Conservation (phyloP, 2,888 invertebrate species). For the Cephalotes varians region DNA sequence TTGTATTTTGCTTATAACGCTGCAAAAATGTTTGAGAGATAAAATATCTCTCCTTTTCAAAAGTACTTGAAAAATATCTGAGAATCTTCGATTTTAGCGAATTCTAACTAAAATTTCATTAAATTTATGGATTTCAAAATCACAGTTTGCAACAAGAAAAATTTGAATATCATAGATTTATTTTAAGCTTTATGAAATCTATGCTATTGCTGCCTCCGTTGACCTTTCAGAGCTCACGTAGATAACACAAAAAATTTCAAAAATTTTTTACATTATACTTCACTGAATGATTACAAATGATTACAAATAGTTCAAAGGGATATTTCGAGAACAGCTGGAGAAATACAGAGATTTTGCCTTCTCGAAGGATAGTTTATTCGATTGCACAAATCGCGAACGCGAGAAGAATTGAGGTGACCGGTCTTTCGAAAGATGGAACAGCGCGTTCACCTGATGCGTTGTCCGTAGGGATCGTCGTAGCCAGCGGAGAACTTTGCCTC, state of each 20-base stretch:
- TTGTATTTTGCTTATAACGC: neutral
- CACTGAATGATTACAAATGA: neutral
- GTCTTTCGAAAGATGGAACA: neutral
- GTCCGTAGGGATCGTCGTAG: constrained; percentile 82
- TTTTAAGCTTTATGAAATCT: neutral
- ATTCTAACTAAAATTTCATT: neutral
- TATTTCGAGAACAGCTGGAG: neutral
- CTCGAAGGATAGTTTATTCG: neutral
- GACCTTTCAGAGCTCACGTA: neutral
- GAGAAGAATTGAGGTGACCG: neutral
- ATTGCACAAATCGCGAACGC: neutral
- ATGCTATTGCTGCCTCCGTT: neutral
- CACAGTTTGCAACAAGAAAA: neutral
- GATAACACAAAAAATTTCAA: neutral
- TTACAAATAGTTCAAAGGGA: neutral
- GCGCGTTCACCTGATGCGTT: constrained; percentile 76
- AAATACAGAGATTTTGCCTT: neutral
- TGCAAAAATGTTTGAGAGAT: neutral
- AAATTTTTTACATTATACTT: neutral
- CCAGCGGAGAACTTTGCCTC: constrained; percentile 86
- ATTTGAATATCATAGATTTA: neutral
- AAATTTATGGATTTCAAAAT: neutral
- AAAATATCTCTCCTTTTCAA: neutral
- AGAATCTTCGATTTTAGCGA: neutral
- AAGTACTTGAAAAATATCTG: neutral